These are phyloP conservation scores for Adineta ricciae DNA, from an alignment of 2,888 invertebrate species.

Conservation along the genomic window DNA sequence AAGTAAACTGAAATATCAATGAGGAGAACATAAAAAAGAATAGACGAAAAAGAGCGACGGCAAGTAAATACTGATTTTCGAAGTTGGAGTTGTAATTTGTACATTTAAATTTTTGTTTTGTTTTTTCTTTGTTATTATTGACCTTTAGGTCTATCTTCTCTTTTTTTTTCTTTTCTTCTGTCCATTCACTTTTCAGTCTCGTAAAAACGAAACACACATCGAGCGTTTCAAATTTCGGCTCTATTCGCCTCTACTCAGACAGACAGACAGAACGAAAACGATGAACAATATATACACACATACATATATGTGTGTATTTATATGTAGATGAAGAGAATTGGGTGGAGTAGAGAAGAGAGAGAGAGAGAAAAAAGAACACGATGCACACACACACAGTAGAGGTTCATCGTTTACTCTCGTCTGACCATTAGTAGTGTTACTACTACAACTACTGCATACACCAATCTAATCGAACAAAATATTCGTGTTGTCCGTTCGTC, in stretches of 20 bases:
- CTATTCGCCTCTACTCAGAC: neutral
- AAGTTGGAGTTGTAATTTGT: neutral
- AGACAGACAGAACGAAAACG: constrained; percentile 12
- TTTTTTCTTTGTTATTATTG: neutral
- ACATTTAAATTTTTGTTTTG: neutral
- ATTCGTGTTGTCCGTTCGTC: neutral
- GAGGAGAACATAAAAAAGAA: too few species aligned
- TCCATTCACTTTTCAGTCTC: neutral
- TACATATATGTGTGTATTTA: too few species aligned
- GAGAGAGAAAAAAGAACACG: neutral
- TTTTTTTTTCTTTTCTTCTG: neutral
- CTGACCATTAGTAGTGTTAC: neutral
- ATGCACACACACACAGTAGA: neutral
- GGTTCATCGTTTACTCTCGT: constrained; percentile 15
- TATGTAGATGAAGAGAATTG: neutral
- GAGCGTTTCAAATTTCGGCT: constrained; percentile 9
- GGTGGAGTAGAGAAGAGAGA: neutral
- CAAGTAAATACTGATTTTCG: neutral
- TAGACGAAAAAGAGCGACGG: too few species aligned
- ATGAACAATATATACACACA: neutral
- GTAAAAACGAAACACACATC: neutral
- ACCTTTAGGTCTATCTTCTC: neutral
- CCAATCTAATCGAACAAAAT: neutral
- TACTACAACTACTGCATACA: neutral
- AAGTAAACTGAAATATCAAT: too few species aligned